Conservation (phyloP, 2,113 vertebrate species). For the Hyperopisus bebe region DNA sequence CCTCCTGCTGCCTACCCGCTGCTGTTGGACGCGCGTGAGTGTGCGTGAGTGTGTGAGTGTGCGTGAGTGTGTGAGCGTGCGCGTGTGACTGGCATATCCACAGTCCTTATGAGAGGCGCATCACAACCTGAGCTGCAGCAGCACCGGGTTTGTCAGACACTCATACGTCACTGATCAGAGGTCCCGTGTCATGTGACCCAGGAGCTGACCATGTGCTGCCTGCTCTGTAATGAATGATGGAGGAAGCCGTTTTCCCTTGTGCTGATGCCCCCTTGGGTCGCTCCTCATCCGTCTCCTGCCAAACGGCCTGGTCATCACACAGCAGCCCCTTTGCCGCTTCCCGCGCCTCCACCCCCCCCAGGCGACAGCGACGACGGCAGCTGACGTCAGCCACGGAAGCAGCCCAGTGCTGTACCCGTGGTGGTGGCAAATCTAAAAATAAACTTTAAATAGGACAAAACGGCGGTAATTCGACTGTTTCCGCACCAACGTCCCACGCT, state of each 20-base stretch:
- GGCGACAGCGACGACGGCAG: background rate
- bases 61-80: background rate
- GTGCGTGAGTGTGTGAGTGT: background rate
- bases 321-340: background rate
- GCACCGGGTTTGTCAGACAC: background rate
- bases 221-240: background rate
- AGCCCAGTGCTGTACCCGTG: background rate
- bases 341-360: background rate
- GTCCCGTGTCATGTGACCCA: background rate
- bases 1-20: background rate
- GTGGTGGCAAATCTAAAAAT: background rate
- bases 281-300: background rate
- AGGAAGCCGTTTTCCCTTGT: background rate
- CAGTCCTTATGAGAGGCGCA: background rate
- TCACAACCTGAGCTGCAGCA: background rate
- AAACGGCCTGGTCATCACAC: background rate
- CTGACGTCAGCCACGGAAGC: background rate
- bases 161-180: background rate
- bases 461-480: constrained; percentile 1
- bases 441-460: background rate
- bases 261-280: background rate
- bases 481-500: background rate
- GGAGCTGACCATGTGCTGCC: background rate
- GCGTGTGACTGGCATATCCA: background rate
- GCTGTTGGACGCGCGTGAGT: background rate